Conservation (phyloP, 2,797 vertebrate genomes). For the Echiichthys vipera region DNA sequence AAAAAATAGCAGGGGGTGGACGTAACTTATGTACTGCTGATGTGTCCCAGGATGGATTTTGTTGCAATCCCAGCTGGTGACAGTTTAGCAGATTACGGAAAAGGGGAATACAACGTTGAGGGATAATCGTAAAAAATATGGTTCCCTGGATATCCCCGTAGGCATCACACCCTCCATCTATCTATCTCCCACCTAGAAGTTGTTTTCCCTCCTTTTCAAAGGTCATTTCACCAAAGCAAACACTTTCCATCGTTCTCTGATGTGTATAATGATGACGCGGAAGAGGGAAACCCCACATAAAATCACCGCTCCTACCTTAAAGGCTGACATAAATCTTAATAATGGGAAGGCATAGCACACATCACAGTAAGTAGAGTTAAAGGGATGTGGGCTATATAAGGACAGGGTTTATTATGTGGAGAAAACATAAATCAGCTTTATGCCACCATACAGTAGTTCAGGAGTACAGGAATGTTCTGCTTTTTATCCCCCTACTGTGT, state of each 20-base stretch:
- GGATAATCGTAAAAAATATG: constrained; percentile 6
- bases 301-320: constrained; percentile 53
- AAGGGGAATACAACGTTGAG: not conserved
- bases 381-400: constrained; percentile 3
- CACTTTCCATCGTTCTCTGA: constrained; percentile 32
- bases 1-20: not conserved
- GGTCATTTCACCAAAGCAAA: constrained; percentile 18
- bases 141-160: not conserved
- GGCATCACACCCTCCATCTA: not conserved
- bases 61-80: not conserved
- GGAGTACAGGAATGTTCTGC: not conserved
- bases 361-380: constrained; percentile 27
- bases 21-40: constrained; percentile 20
- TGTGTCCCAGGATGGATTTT: constrained; percentile 14
- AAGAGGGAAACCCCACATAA: constrained; percentile 56
- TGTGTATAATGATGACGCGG: constrained; percentile 28
- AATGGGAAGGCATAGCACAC: constrained; percentile 31
- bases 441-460: not conserved
- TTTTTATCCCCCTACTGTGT: not conserved
- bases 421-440: constrained; percentile 20
- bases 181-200: constrained; percentile 6
- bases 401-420: constrained; percentile 13
- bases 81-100: not conserved
- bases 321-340: constrained; percentile 63
- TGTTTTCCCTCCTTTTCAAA: constrained; percentile 10